A percentile compares a stretch with the other conserved stretches of the same genome.
Conservation (phyloP, 2,113 vertebrate species). For the Gallinago media region DNA sequence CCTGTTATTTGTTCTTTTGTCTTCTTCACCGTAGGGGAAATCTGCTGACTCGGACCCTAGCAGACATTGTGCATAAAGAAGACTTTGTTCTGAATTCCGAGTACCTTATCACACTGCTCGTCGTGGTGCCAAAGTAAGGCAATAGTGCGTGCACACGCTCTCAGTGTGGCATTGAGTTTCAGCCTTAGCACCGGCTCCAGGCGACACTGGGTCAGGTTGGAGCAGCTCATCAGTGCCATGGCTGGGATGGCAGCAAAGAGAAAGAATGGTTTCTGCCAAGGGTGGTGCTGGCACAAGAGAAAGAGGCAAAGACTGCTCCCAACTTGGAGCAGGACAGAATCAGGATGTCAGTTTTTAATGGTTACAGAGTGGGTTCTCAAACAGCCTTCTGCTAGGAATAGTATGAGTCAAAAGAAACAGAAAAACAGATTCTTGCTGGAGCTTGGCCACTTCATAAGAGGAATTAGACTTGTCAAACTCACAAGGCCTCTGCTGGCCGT, state of each 20-base stretch:
- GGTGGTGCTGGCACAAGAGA: background rate
- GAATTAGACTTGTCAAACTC: background rate
- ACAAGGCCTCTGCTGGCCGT: background rate
- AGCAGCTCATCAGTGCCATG: background rate
- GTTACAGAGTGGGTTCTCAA: background rate
- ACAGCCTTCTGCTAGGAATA: background rate
- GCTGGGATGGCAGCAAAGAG: background rate
- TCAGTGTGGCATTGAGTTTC: background rate
- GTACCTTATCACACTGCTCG: conserved; percentile 92
- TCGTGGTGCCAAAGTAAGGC: conserved; percentile 90
- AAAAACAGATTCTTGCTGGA: background rate
- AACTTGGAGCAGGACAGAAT: background rate
- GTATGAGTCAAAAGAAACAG: background rate
- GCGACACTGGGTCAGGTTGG: accelerated
- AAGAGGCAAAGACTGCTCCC: background rate
- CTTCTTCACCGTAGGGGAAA: conserved; percentile 77
- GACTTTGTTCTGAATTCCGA: conserved; percentile 93
- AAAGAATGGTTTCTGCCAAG: background rate
- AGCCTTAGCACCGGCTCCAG: accelerated
- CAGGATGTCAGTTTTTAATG: background rate
- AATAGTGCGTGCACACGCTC: background rate
- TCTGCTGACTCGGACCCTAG: conserved; percentile 87
- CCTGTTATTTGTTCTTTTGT: background rate
- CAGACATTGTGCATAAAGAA: conserved; percentile 87
- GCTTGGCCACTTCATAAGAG: background rate